Evolutionary conservation across 1,140 invertebrate species (phyloP).

Genomic region (Drosophila sturtevanti): DNA sequence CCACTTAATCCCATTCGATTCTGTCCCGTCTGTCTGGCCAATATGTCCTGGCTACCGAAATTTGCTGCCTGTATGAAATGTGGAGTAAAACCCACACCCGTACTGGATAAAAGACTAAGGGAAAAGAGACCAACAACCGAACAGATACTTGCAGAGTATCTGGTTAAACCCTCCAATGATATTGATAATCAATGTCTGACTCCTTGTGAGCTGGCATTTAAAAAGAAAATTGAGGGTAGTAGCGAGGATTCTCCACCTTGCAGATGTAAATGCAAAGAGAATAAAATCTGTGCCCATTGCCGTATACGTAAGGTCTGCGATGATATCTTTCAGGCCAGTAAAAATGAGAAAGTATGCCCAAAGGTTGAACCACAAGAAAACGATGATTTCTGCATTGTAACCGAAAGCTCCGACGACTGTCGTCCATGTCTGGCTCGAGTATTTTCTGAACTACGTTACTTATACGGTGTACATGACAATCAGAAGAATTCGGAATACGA

Average conservation of each 20-base stretch:
- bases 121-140: constrained; percentile 49
- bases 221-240: not conserved
- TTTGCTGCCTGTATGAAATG: constrained; percentile 65
- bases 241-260: constrained; percentile 42
- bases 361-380: constrained; percentile 14
- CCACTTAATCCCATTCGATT: constrained; percentile 52
- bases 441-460: constrained; percentile 69
- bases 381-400: constrained; percentile 48
- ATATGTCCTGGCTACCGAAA: constrained; percentile 71
- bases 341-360: constrained; percentile 6
- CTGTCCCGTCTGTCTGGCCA: constrained; percentile 64
- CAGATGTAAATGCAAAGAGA: constrained; percentile 57
- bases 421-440: constrained; percentile 67
- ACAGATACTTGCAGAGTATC: constrained; percentile 52
- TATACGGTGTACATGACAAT: constrained; percentile 65
- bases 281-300: constrained; percentile 68
- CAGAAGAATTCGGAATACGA: constrained; percentile 25
- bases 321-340: constrained; percentile 56
- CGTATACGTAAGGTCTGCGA: constrained; percentile 64
- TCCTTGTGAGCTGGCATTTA: constrained; percentile 10
- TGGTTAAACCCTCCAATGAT: constrained; percentile 26
- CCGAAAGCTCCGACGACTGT: constrained; percentile 40
- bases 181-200: constrained; percentile 21
- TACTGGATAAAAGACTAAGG: constrained; percentile 38
- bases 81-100: constrained; percentile 55